Conservation (phyloP, 35 echinoderm and acorn worm genomes). For the Chiridota heheva region DNA sequence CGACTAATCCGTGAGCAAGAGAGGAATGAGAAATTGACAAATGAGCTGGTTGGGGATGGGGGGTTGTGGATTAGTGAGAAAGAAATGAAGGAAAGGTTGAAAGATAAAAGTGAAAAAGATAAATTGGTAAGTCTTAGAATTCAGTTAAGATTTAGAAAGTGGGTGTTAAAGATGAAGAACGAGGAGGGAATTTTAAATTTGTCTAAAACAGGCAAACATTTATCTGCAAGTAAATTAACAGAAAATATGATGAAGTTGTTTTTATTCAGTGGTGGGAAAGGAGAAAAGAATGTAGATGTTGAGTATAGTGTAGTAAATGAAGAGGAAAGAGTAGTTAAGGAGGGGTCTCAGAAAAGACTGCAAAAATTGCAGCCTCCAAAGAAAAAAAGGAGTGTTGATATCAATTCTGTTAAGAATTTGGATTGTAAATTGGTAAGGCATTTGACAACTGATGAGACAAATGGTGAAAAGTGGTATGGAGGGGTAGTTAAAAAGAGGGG, state of each 20-base stretch:
- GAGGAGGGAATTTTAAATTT: slow-evolving; percentile 38
- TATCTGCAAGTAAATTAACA: slow-evolving; percentile 12
- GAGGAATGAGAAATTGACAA: slow-evolving; percentile 5
- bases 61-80: slow-evolving; percentile 14
- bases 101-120: slow-evolving; percentile 1
- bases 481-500: not conserved
- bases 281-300: not conserved
- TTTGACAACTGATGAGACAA: not conserved
- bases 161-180: slow-evolving; percentile 7
- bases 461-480: not conserved
- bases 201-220: not conserved
- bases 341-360: too few species aligned
- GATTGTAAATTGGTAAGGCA: not conserved
- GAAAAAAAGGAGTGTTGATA: too few species aligned
- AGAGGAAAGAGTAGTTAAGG: not conserved
- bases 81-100: slow-evolving; percentile 16
- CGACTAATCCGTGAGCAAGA: not conserved
- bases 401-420: too few species aligned
- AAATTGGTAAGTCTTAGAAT: not conserved
- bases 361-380: too few species aligned
- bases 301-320: not conserved
- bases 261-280: not conserved
- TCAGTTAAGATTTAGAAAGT: slow-evolving; percentile 24
- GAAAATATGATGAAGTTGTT: not conserved
- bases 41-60: slow-evolving; percentile 30